These are phyloP conservation scores for Ptyas mucosa DNA, from an alignment of 2,113 vertebrate genomes.

Conservation along the genomic window DNA sequence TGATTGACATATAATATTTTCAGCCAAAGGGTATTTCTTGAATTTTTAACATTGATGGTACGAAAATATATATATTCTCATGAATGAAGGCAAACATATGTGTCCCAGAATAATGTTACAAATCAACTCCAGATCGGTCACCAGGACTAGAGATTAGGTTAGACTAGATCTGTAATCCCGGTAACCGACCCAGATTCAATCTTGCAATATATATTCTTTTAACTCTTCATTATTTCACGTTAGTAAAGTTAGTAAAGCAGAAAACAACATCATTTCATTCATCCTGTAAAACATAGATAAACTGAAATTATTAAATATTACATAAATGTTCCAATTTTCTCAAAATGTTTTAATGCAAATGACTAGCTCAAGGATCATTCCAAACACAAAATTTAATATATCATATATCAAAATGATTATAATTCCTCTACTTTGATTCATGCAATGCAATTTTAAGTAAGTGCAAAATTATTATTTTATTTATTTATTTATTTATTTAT, in stretches of 20 bases:
- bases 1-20: not conserved
- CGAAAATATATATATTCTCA: too few species aligned
- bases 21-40: not conserved
- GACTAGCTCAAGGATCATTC: not conserved
- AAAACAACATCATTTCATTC: not conserved
- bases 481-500: too few species aligned
- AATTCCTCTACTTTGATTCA: not conserved
- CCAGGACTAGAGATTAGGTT: not conserved
- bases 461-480: not conserved
- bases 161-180: not conserved
- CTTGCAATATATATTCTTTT: not conserved
- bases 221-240: not conserved
- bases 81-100: too few species aligned
- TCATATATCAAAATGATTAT: not conserved
- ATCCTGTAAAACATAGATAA: not conserved
- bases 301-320: not conserved
- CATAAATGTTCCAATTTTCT: not conserved
- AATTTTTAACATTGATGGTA: not conserved
- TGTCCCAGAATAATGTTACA: not conserved
- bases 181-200: not conserved
- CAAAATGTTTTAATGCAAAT: not conserved
- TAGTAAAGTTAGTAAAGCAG: not conserved
- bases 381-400: not conserved
- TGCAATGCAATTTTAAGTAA: not conserved
- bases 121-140: not conserved